phyloP scores from a whole-genome alignment of 2,888 invertebrate species.

The Lumbricus terrestris region DNA sequence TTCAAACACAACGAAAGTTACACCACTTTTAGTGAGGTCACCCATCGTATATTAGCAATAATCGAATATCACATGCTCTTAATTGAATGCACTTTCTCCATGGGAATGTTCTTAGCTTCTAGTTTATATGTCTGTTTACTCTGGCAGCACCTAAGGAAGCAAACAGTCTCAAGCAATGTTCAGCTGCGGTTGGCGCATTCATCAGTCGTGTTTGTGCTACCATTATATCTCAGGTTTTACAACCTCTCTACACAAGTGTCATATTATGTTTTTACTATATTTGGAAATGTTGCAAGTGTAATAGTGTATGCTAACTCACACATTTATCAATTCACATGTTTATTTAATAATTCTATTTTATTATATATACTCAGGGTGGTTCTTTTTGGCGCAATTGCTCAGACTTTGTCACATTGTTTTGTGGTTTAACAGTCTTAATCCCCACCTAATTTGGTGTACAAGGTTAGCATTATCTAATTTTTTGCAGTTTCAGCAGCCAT shows the following conservation, averaged over 20 bases:
- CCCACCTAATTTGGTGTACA: background rate
- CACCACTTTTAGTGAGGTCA: too few relatives aligned
- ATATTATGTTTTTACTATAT: background rate
- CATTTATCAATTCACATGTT: too few relatives aligned
- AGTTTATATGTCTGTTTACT: background rate
- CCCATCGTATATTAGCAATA: background rate
- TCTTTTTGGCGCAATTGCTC: background rate
- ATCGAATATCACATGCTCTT: background rate
- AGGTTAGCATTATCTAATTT: background rate
- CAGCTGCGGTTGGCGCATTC: background rate
- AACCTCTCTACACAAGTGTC: background rate
- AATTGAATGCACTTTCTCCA: background rate
- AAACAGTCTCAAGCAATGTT: background rate
- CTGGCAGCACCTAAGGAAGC: background rate
- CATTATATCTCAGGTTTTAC: constrained; percentile 3
- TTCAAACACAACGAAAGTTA: too few relatives aligned
- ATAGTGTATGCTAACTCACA: too few relatives aligned
- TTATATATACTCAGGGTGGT: too few relatives aligned
- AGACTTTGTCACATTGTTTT: background rate
- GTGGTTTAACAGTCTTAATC: background rate
- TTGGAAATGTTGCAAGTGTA: background rate
- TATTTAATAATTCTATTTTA: background rate
- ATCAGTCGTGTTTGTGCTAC: background rate
- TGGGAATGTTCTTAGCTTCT: background rate
- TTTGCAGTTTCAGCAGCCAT: background rate